Percentiles rank a stretch among this genome's conserved stretches.
These are phyloP conservation scores for Hyalella azteca DNA, from an alignment of 2,888 invertebrate species.

Conservation along the genomic window DNA sequence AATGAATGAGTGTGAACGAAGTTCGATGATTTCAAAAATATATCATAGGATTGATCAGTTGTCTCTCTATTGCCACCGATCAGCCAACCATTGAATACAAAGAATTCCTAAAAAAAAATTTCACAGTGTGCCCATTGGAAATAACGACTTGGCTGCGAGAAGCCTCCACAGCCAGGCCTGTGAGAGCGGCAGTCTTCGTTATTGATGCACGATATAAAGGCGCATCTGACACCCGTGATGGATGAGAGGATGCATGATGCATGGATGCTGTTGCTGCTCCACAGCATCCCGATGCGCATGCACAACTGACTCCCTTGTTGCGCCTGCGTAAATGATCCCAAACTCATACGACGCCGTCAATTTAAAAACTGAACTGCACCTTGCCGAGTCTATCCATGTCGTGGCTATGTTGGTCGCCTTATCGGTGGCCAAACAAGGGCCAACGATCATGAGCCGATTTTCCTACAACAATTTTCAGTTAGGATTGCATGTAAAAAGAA, in stretches of 20 bases:
- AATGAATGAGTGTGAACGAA: no score
- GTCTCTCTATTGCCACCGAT: not conserved
- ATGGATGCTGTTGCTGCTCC: not conserved
- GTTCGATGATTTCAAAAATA: no score
- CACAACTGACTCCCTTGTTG: conserved; percentile 11
- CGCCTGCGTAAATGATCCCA: not conserved
- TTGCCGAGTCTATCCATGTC: not conserved
- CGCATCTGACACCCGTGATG: not conserved
- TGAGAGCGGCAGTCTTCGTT: not conserved
- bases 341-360: not conserved
- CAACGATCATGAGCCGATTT: no score
- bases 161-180: not conserved
- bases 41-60: no score
- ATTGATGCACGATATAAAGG: conserved; percentile 25
- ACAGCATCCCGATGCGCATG: not conserved
- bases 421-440: not conserved
- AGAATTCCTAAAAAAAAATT: not conserved
- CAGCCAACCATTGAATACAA: not conserved
- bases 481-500: no score
- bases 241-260: not conserved
- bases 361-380: not conserved
- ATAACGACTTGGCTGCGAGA: not conserved
- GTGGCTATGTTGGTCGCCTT: not conserved
- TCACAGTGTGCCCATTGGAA: not conserved
- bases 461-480: no score